Evolutionary conservation across 1,140 invertebrate species (phyloP).

Genomic region (Brachionus calyciflorus): DNA sequence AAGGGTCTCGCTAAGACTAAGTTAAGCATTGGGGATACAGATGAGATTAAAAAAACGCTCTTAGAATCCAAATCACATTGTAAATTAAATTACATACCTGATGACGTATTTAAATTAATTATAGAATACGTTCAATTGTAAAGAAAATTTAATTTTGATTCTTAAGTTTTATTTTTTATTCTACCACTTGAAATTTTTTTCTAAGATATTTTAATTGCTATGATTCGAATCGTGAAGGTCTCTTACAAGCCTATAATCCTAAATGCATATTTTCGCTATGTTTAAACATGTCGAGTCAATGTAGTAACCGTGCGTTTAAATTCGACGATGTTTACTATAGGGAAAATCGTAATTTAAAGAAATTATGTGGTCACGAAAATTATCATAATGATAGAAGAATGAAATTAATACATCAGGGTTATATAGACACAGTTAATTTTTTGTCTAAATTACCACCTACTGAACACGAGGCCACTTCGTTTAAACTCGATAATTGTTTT

Average conservation of each 20-base stretch:
- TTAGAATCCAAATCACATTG: conserved; percentile 1
- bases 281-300: not conserved
- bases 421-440: conserved; percentile 40
- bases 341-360: conserved; percentile 28
- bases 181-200: not conserved
- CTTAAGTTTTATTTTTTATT: not conserved
- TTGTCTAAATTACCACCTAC: conserved; percentile 26
- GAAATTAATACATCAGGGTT: not conserved
- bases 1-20: conserved; percentile 28
- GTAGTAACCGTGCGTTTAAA: not conserved
- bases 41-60: not conserved
- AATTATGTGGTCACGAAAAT: not conserved
- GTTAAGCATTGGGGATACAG: conserved; percentile 19
- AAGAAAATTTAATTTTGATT: not conserved
- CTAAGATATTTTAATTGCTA: conserved; percentile 39
- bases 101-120: conserved; percentile 17
- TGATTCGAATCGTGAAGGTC: conserved; percentile 25
- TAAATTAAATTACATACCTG: not conserved
- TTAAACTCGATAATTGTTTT: conserved; percentile 20
- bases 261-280: conserved; percentile 12
- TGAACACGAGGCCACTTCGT: conserved; percentile 21
- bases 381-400: conserved; percentile 18
- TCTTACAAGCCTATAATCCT: conserved; percentile 11
- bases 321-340: conserved; percentile 8
- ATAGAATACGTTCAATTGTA: conserved; percentile 23